Evolutionary conservation across 2,797 vertebrate species (phyloP), one percentile per base, ranked within the genome.

Genomic region (Aulostomus chinensis): DNA sequence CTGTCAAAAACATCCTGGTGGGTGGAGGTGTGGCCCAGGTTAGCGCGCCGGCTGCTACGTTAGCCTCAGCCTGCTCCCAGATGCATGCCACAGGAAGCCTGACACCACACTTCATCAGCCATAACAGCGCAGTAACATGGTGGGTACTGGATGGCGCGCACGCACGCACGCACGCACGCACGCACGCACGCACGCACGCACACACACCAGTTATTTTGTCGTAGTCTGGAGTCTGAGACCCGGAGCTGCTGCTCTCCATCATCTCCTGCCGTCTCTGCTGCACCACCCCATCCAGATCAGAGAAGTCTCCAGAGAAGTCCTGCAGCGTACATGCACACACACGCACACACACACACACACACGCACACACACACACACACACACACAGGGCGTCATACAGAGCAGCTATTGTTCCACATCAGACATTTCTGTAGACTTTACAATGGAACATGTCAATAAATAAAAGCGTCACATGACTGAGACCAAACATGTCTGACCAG

Each of bases 231-330:
- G 94, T 96, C 62, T 95, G 96, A 18, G 96, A 97, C 0, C 93
- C 94, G 3, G 94, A 94, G 53, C 94, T 97, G 83, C 94, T 98
- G 58, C 91, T 95, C 60, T 94, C 95, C 83, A 91, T 91, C 88
- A 93, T 85, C 22, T 93, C 92, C 67, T 91, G 88, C 42, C 91
- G 90, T 20, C 87, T 81, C 17, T 90, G 88, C 4, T 68, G 88
- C 30, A 94, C 88, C 22, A 93, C 91, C 14, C 94, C 93, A 22
- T 94, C 92, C 13, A 96, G 73, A 82, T 94, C 91, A 5, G 89
- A 91, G 82, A 92, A 95, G 59, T 93, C 92, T 72, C 81, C 86
- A 5, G 86, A 90, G 46, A 95, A 94, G 76, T 93, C 93, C 94
- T 98, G 61, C 47, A 29, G 62, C 0, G 29, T 40, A 49, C 26